Evolutionary conservation across 1,140 invertebrate genomes (phyloP), one percentile per base, ranked within the genome.

Genomic region (Atta colombica): DNA sequence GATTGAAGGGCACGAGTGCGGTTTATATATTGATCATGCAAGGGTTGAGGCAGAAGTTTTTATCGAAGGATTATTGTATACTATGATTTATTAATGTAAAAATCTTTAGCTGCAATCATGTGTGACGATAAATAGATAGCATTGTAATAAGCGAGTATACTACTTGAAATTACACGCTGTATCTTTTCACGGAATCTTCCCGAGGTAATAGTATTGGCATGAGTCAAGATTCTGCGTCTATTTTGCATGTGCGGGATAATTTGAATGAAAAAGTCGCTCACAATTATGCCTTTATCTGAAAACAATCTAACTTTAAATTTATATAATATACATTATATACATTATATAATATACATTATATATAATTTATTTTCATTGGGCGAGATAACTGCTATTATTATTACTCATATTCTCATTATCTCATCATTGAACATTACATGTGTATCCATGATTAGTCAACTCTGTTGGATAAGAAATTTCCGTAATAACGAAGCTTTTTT

Each of bases 21-120:
- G 39, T 25, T n/a, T 12, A 28, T 16, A 35, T 21, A 18, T 12
- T 4, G 21, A 14, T 80, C 14, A 60, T 1, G 31, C 35, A 45
- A 53, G 45, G 28, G 14, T 53, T 16, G 58, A 21, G 16, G 3
- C 81, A 55, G 55, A 84, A 63, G n/a, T 84, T 25, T 25, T 25
- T 21, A 31, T 21, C 3, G 8, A 45, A 3, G 3, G 6, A 81
- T 68, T 31, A 84, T 80, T 10, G 10, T 12, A 58, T 4, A 7
- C n/a, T 39, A 28, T 55, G 49, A 85, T 85, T 85, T 65, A 66
- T 77, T 51, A 49, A 55, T n/a, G 74, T 55, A 51, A 78, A 78
- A 78, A 78, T 77, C 82, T 72, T 85, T 85, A 58, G n/a, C n/a
- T n/a, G 31, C n/a, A 5, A 35, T 35, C 31, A 35, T 35, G 31